Evolutionary conservation across 2,888 invertebrate species (phyloP).

Genomic region (Phlogophora meticulosa): DNA sequence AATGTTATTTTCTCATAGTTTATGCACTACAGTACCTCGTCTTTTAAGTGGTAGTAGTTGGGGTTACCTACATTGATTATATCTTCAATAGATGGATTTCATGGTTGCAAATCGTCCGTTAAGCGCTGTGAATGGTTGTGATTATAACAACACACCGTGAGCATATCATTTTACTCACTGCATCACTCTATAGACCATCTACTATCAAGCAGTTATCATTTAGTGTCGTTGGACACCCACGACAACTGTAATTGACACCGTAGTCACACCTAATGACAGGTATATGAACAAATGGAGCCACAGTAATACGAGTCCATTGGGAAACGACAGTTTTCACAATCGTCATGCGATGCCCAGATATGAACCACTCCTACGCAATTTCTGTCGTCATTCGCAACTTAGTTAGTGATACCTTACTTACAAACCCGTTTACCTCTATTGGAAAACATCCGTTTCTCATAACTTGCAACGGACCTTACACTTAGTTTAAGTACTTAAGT

Average conservation of each 20-base stretch:
- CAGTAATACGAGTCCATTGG: conserved; percentile 34
- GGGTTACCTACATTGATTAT: background rate
- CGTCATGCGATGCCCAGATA: conserved; percentile 53
- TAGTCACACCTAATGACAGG: background rate
- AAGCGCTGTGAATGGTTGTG: too few species aligned
- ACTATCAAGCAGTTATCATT: background rate
- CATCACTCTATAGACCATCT: background rate
- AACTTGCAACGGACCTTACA: conserved; percentile 21
- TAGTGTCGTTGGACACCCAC: background rate
- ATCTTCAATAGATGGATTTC: background rate
- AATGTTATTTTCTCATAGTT: conserved; percentile 21
- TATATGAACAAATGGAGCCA: conserved; percentile 29
- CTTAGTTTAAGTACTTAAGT: conserved; percentile 20
- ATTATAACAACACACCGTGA: background rate
- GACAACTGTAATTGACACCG: conserved; percentile 11
- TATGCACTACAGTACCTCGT: conserved; percentile 5
- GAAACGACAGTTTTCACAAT: conserved; percentile 51
- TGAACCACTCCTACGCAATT: conserved; percentile 37
- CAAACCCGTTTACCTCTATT: conserved; percentile 42
- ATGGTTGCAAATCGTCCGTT: too few species aligned
- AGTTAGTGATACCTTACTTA: conserved; percentile 25
- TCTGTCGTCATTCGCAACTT: conserved; percentile 26
- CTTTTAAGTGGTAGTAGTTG: background rate
- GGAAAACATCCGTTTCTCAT: conserved; percentile 46
- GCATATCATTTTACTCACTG: background rate